Base-by-base conservation (phyloP, 2,888 invertebrate species). In the Cryptocephalus primarius region DNA sequence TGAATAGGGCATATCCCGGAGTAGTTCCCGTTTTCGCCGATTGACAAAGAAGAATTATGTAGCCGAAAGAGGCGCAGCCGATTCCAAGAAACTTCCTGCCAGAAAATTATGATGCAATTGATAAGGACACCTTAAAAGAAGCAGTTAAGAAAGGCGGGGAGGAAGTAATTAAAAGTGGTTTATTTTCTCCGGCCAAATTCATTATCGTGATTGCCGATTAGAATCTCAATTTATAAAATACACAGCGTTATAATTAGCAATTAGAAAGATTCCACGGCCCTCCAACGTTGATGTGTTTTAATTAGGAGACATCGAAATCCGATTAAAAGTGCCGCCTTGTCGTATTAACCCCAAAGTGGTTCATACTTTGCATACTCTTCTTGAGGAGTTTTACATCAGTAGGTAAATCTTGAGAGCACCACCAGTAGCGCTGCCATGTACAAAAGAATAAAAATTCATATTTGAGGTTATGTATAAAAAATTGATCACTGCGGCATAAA, bases 141-240 rank as follows among this genome's bases (percentile, higher is more conserved):
- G 57, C 57, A 59, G 56, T 60, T 58, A 48, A 54, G 55, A 53
- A 60, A 58, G 56, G 53, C 56, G 56, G 52, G 58, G 44, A 51
- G 58, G 44, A 62, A 64, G 63, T 65, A 67, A 67, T 67, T 67
- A 66, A 66, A 65, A 63, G 60, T 57, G 64, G 65, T 64, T 64
- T 64, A 63, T 63, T 64, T 65, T 61, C 61, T 56, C 58, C 67
- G 67, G 69, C 69, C 68, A 69, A 22, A 70, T 70, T 69, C 70
- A 69, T 70, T 70, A 70, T 67, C 69, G 66, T 68, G 67, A 68
- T 67, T 65, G 66, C 62, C 64, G 69, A 70, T 69, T 68, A 69
- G 68, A 69, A 70, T 69, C 69, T 66, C 69, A 70, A 69, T 70
- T 69, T 69, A 67, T 69, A 69, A 69, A 69, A 69, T 69, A 69